Base-by-base conservation (phyloP, 1,140 invertebrate genomes). In the Xylocopa sonorina region DNA sequence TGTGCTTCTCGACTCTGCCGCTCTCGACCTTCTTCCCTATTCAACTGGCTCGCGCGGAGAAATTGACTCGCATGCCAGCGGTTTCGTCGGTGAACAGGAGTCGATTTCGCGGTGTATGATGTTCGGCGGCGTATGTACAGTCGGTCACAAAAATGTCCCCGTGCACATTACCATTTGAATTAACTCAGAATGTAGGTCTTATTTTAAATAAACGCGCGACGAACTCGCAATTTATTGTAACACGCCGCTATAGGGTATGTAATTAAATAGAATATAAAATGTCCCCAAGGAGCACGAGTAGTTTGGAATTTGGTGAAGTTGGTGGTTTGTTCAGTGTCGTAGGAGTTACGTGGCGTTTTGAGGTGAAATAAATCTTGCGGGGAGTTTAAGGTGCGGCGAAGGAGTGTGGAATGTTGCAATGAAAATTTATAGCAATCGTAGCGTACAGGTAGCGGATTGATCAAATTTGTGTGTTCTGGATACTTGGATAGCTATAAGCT, bases 351-450 rank as follows among this genome's bases (percentile, higher is more conserved):
- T 66, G 29, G 29, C 43, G 27, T 18, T 66, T 66, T 66, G 24
- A 66, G 43, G 46, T 66, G 24, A 29, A 66, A 66, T 66, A 66
- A 66, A 50, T 66, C 63, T 66, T 46, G 43, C 27, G 29, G 32
- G 63, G 43, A 66, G 63, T 66, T 66, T 66, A 66, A 66, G 63
- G 63, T 32, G 63, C 63, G 63, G 63, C 63, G 46, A 66, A 32
- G 41, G 63, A 66, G 18, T 29, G 63, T 50, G 63, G 63, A 66
- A 66, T 66, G 63, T 32, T 48, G 43, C 63, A 66, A 66, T 48
- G 46, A 18, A 48, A 66, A 66, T 66, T 66, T 66, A 66, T 48
- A 29, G 29, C 63, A 48, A 24, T 50, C 0, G 12, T 66, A 64
- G 58, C 38, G 34, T 12, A 62, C 32, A 24, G 32, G 32, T 60